These are phyloP conservation scores for Labrus mixtus DNA, from an alignment of 2,113 vertebrate genomes.

Conservation along the genomic window DNA sequence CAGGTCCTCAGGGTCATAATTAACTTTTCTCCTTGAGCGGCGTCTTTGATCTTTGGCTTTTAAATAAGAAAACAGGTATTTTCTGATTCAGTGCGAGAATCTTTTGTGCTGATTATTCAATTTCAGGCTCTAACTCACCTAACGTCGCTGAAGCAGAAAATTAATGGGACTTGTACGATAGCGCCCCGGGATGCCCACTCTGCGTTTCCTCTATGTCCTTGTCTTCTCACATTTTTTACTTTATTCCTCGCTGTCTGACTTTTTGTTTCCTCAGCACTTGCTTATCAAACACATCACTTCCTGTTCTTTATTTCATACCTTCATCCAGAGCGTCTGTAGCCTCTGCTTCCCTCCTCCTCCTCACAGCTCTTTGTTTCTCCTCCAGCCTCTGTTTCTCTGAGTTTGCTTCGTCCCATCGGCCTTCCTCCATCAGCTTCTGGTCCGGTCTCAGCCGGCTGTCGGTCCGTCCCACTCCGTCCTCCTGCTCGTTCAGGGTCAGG, in stretches of 20 bases:
- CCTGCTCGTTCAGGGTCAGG: slow-evolving; percentile 93
- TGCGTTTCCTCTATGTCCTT: not conserved
- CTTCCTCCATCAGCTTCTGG: slow-evolving; percentile 96
- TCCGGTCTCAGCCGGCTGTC: slow-evolving; percentile 95
- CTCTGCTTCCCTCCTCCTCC: slow-evolving; percentile 89
- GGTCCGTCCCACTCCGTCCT: slow-evolving; percentile 87
- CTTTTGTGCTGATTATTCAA: not conserved
- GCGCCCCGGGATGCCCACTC: not conserved
- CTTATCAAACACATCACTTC: not conserved
- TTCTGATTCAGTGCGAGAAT: not conserved
- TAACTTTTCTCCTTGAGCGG: not conserved
- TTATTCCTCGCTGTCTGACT: not conserved
- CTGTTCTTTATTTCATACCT: slow-evolving; percentile 79
- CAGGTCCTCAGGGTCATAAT: not conserved
- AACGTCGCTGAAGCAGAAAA: slow-evolving; percentile 1
- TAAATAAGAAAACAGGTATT: not conserved
- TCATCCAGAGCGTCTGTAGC: slow-evolving; percentile 87
- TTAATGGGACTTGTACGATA: not conserved
- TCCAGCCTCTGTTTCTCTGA: slow-evolving; percentile 95
- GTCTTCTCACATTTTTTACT: not conserved
- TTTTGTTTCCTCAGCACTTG: not conserved
- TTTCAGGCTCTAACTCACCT: not conserved
- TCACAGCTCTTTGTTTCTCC: slow-evolving; percentile 92
- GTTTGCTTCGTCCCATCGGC: slow-evolving; percentile 96
- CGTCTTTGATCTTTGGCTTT: not conserved